Percentiles rank a stretch among this genome's conserved stretches.
Conservation (phyloP, 2,113 vertebrate species). For the Atherinomorus stipes region DNA sequence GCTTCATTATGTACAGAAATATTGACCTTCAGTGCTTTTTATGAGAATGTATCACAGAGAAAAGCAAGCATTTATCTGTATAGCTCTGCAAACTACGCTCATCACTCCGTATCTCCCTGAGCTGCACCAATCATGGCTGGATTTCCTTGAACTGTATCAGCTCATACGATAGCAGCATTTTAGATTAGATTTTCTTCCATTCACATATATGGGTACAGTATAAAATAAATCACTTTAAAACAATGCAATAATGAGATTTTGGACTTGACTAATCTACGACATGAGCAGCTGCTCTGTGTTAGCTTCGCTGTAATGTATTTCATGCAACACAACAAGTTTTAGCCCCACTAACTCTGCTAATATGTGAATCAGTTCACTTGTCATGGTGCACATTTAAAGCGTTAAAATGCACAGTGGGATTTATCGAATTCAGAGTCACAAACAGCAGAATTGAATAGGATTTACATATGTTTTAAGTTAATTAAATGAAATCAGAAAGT, state of each 20-base stretch:
- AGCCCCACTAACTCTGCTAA: background rate
- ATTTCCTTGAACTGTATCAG: background rate
- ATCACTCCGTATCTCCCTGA: conserved; percentile 65
- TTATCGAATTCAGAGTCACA: background rate
- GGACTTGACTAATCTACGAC: background rate
- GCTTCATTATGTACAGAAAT: conserved; percentile 86
- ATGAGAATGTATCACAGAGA: conserved; percentile 83
- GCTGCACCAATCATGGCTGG: conserved; percentile 5
- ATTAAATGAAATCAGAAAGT: background rate
- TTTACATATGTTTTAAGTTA: background rate
- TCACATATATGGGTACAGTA: background rate
- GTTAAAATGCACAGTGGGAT: background rate
- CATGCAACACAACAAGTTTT: background rate
- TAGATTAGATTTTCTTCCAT: background rate
- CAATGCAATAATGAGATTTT: background rate
- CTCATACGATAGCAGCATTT: background rate
- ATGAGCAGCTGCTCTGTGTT: background rate
- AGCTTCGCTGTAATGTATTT: background rate
- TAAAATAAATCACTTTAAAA: background rate
- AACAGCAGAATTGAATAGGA: background rate
- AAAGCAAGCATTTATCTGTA: conserved; percentile 85
- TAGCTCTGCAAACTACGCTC: conserved; percentile 74
- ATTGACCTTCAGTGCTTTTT: conserved; percentile 85
- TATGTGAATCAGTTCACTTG: background rate
- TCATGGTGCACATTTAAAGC: background rate